Percentiles rank a stretch among this genome's conserved stretches.
Conservation (phyloP, 2,797 vertebrate genomes). For the Gymnocypris eckloni region DNA sequence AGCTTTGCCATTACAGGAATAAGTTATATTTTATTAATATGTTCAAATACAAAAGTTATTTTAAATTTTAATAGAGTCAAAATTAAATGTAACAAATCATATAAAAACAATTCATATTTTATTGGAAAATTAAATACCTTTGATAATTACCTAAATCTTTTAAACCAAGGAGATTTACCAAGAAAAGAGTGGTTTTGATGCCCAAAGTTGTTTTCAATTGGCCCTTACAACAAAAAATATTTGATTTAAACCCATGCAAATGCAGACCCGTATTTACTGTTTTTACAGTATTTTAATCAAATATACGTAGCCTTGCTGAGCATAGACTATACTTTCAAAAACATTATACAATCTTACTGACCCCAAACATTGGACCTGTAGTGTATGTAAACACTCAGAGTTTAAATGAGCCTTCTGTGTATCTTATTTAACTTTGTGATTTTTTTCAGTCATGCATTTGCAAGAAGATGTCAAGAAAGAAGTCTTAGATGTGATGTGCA, state of each 20-base stretch:
- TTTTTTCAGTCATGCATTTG: conserved; percentile 1
- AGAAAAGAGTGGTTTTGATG: neutral
- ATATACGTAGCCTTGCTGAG: neutral
- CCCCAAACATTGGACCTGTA: neutral
- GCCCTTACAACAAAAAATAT: neutral
- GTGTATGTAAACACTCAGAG: neutral
- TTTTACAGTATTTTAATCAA: neutral
- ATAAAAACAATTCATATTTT: neutral
- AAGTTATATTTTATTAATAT: neutral
- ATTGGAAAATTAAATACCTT: neutral
- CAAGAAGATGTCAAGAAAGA: neutral
- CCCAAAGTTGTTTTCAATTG: neutral
- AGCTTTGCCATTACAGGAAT: neutral
- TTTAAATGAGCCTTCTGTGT: neutral
- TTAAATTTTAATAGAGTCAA: neutral
- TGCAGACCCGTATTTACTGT: neutral
- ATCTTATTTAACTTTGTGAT: conserved; percentile 3
- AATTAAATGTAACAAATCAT: neutral
- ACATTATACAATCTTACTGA: neutral
- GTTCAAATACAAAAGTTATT: neutral
- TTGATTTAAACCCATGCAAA: neutral
- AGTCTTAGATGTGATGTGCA: neutral
- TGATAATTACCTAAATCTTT: neutral
- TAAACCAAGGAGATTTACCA: neutral
- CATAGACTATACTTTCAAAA: neutral